These are phyloP conservation scores for Ataeniobius toweri DNA, from an alignment of 2,797 vertebrate genomes.

Conservation along the genomic window DNA sequence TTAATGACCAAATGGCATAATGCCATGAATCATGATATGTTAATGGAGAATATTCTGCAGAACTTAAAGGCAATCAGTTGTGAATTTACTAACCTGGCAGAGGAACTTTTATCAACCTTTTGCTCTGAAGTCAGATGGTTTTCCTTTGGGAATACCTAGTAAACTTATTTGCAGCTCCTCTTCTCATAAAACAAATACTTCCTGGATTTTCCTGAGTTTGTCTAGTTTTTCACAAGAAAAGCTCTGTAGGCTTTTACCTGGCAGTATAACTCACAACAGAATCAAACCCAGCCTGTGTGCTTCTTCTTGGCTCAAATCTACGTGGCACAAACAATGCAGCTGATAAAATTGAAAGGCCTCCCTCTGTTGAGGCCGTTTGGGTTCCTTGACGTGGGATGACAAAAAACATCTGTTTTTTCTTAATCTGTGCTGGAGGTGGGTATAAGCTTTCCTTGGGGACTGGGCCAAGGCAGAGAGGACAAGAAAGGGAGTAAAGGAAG, in stretches of 20 bases:
- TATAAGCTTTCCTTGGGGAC: constrained; percentile 75
- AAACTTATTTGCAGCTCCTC: constrained; percentile 24
- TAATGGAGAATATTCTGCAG: constrained; percentile 17
- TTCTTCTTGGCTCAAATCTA: background rate
- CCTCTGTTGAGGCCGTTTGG: constrained; percentile 36
- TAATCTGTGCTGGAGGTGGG: constrained; percentile 65
- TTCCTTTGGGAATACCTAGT: constrained; percentile 23
- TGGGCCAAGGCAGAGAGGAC: constrained; percentile 50
- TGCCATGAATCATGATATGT: constrained; percentile 55
- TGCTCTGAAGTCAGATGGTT: constrained; percentile 43
- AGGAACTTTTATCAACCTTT: constrained; percentile 49
- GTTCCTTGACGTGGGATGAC: constrained; percentile 67
- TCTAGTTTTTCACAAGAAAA: constrained; percentile 21
- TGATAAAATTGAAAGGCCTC: constrained; percentile 45
- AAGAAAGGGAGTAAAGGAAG: constrained; percentile 31
- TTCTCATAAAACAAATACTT: constrained; percentile 53
- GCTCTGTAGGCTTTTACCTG: constrained; percentile 6
- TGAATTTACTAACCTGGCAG: constrained; percentile 53
- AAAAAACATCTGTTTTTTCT: constrained; percentile 82
- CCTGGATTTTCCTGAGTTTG: constrained; percentile 34
- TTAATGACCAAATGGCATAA: constrained; percentile 46
- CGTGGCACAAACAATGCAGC: constrained; percentile 24
- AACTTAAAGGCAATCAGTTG: background rate
- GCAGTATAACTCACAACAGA: constrained; percentile 14
- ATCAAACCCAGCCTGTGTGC: constrained; percentile 6